phyloP scores from a whole-genome alignment of 92 coral and sea anemone species.

The Siderastrea siderea region DNA sequence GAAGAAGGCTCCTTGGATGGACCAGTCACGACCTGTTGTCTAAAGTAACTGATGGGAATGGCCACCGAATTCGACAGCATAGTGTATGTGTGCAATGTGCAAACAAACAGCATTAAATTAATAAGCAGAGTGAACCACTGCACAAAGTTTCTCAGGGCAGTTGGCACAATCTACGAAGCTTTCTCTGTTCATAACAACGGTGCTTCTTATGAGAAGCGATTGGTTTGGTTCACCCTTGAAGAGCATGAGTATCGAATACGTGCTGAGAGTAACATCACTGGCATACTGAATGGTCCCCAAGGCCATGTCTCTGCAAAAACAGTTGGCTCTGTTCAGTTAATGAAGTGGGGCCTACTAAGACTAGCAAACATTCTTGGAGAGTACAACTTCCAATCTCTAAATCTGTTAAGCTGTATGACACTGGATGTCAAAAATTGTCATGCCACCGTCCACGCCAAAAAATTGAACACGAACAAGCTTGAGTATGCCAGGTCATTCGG shows the following conservation, averaged over 20 bases:
- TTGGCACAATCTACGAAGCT: conserved; percentile 68
- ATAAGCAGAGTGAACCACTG: conserved; percentile 15
- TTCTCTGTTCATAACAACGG: conserved; percentile 79
- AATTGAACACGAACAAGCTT: conserved; percentile 72
- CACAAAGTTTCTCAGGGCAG: conserved; percentile 56
- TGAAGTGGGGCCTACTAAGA: conserved; percentile 62
- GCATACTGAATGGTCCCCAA: conserved; percentile 67
- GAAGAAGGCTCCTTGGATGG: conserved; percentile 40
- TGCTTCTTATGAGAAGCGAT: conserved; percentile 57
- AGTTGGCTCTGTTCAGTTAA: conserved; percentile 63
- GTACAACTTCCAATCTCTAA: conserved; percentile 35
- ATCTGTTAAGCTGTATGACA: conserved; percentile 78
- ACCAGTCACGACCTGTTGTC: conserved; percentile 32
- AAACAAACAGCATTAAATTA: conserved; percentile 24
- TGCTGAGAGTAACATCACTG: conserved; percentile 59
- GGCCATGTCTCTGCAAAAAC: conserved; percentile 74
- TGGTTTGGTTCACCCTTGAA: conserved; percentile 50
- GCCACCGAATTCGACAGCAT: conserved; percentile 26
- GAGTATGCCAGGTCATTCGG: conserved; percentile 40
- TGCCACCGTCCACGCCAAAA: conserved; percentile 66
- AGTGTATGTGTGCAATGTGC: neutral
- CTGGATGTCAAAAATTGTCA: conserved; percentile 78
- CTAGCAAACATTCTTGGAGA: conserved; percentile 45
- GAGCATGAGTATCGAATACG: conserved; percentile 56
- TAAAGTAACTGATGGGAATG: conserved; percentile 32